Evolutionary conservation across 2,113 vertebrate species (phyloP).

Genomic region (Trogon surrucura): DNA sequence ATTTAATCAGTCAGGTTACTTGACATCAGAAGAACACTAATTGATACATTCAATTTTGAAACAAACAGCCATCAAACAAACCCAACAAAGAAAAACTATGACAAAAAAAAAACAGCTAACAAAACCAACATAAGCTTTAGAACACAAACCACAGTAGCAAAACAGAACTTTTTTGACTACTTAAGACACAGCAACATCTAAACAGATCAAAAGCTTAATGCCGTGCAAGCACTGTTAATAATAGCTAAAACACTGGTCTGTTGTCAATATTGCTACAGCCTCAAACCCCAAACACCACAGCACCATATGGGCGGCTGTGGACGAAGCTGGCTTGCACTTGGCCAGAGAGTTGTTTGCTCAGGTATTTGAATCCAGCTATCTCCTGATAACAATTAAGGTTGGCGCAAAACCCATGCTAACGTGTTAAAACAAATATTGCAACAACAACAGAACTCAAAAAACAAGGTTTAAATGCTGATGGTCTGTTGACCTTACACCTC

Average conservation of each 20-base stretch:
- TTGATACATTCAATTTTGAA: background rate
- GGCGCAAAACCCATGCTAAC: background rate
- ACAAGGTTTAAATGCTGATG: background rate
- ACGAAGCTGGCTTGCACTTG: background rate
- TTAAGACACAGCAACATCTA: background rate
- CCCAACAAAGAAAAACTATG: background rate
- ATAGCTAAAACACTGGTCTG: fast-evolving
- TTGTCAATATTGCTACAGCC: background rate
- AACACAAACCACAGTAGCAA: background rate
- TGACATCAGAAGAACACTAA: background rate
- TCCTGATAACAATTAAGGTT: background rate
- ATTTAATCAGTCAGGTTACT: background rate
- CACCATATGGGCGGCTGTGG: fast-evolving
- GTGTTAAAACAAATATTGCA: background rate
- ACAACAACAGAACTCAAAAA: background rate
- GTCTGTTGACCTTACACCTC: background rate
- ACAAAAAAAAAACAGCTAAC: fast-evolving
- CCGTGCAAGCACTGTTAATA: background rate
- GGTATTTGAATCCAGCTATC: background rate
- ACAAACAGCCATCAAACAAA: background rate
- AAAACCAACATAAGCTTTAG: background rate
- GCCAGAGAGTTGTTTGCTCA: background rate
- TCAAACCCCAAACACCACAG: background rate
- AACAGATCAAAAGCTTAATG: background rate
- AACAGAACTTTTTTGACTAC: background rate